These are phyloP conservation scores for Pristis pectinata DNA, from an alignment of 2,797 vertebrate species.

Conservation along the genomic window DNA sequence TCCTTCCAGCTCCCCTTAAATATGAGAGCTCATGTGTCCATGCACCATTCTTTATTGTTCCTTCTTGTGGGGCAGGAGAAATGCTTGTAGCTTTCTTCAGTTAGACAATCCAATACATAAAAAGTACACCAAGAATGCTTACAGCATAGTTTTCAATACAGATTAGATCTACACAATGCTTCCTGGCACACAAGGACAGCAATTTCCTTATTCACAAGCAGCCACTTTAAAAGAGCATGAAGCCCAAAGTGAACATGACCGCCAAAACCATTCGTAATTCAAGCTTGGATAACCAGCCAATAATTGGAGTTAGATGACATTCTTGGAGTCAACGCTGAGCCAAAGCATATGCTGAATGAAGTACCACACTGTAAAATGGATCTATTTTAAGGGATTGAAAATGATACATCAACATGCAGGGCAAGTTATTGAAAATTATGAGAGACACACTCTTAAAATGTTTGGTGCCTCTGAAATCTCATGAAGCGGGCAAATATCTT, in stretches of 20 bases:
- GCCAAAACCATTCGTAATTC: background rate
- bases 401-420: background rate
- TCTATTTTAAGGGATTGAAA: background rate
- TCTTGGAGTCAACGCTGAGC: background rate
- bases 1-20: too few species aligned
- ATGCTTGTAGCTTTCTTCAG: background rate
- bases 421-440: background rate
- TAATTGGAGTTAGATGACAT: background rate
- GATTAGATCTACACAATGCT: background rate
- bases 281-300: background rate
- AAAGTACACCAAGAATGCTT: background rate
- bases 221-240: background rate
- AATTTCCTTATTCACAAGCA: background rate
- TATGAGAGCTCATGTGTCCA: background rate
- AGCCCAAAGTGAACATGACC: background rate
- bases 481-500: background rate
- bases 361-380: background rate
- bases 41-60: background rate
- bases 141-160: background rate
- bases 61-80: background rate
- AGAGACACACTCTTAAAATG: background rate
- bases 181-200: background rate
- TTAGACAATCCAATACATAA: background rate
- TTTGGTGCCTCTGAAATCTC: background rate
- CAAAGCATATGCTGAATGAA: background rate